These are phyloP conservation scores for Eupristina koningsbergeri DNA, from an alignment of 1,140 invertebrate genomes.

Conservation along the genomic window DNA sequence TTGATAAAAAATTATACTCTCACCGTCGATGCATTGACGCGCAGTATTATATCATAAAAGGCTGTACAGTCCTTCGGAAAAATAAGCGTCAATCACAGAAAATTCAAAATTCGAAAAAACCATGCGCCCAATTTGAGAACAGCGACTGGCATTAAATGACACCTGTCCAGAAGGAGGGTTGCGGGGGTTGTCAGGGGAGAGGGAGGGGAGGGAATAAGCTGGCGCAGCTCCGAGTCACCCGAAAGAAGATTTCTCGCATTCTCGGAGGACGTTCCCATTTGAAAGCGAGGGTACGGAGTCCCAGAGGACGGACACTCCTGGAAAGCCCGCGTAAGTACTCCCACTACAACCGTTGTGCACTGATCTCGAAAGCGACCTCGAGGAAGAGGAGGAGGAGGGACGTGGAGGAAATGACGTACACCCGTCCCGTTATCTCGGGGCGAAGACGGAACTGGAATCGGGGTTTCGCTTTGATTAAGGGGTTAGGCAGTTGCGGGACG, in stretches of 20 bases:
- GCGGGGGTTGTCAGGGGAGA: background rate
- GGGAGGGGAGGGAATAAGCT: background rate
- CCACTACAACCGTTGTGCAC: background rate
- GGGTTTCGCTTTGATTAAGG: background rate
- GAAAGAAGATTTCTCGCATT: background rate
- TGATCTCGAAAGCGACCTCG: background rate
- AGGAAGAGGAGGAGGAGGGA: background rate
- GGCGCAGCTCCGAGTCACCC: background rate
- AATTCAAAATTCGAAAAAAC: background rate
- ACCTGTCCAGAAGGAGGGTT: background rate
- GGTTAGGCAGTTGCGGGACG: background rate
- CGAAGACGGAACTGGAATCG: background rate
- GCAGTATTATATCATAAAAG: too few species aligned
- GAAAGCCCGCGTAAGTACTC: background rate
- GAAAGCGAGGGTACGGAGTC: background rate
- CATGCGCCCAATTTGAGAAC: background rate
- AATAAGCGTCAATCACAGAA: background rate
- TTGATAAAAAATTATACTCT: background rate
- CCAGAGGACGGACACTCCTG: background rate
- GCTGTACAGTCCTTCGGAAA: background rate
- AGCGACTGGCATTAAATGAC: background rate
- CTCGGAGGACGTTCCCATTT: background rate
- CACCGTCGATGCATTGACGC: too few species aligned
- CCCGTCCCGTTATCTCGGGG: background rate
- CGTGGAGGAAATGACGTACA: background rate